Conservation (phyloP, 2,113 vertebrate genomes). For the Epinephelus cyanopodus region DNA sequence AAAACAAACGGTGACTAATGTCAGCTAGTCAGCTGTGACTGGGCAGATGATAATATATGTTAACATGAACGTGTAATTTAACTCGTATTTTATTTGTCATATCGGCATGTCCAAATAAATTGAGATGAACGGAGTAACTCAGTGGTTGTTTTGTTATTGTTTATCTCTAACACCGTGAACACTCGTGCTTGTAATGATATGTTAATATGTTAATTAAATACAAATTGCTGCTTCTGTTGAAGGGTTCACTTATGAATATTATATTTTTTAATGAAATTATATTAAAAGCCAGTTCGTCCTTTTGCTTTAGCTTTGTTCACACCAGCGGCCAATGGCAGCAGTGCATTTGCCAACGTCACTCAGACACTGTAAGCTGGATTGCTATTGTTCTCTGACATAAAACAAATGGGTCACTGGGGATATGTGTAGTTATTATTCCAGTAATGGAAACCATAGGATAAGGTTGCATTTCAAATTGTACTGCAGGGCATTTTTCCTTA, state of each 20-base stretch:
- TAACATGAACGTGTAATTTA: neutral
- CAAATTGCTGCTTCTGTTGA: fast-evolving
- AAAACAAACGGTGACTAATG: neutral
- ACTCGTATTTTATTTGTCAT: neutral
- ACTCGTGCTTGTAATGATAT: neutral
- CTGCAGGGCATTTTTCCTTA: neutral
- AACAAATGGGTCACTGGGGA: constrained; percentile 62
- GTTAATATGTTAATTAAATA: neutral
- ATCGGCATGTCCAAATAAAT: neutral
- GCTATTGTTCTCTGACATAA: constrained; percentile 77
- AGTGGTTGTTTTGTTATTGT: constrained; percentile 64
- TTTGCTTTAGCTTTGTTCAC: constrained; percentile 75
- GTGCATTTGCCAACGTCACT: constrained; percentile 55
- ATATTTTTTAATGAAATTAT: constrained; percentile 1
- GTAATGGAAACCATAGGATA: neutral
- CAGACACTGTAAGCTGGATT: constrained; percentile 37
- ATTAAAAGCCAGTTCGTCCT: constrained; percentile 28
- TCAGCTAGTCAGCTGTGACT: neutral
- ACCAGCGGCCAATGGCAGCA: constrained; percentile 70
- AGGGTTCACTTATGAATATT: neutral
- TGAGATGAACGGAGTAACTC: constrained; percentile 13
- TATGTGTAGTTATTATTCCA: constrained; percentile 12
- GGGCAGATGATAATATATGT: neutral
- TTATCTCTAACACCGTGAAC: constrained; percentile 10
- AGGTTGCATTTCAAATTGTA: neutral